phyloP scores from a whole-genome alignment of 2,797 vertebrate genomes.

The Carapus acus region DNA sequence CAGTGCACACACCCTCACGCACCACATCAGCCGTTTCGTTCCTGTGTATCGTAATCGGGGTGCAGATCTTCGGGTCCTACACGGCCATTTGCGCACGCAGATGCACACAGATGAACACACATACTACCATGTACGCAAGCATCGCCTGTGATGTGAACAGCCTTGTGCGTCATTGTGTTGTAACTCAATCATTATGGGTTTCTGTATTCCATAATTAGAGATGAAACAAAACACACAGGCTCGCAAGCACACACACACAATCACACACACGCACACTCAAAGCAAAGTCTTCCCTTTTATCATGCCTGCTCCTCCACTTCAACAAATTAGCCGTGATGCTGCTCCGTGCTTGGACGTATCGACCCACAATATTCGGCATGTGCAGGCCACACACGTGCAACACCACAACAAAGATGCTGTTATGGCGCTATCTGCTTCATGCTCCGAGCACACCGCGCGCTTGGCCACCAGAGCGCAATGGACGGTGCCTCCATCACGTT shows the following conservation, averaged over 20 bases:
- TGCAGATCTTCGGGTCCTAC: constrained; percentile 15
- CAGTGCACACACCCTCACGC: constrained; percentile 45
- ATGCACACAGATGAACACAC: constrained; percentile 20
- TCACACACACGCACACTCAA: constrained; percentile 30
- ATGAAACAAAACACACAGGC: constrained; percentile 38
- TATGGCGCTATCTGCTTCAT: constrained; percentile 27
- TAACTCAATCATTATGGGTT: constrained; percentile 64
- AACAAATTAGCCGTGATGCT: constrained; percentile 41
- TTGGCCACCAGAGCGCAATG: constrained; percentile 41
- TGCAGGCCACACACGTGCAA: constrained; percentile 51
- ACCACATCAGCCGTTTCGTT: constrained; percentile 37
- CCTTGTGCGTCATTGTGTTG: constrained; percentile 50
- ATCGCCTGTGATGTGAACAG: constrained; percentile 45
- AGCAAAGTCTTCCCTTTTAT: constrained; percentile 30
- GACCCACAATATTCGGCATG: constrained; percentile 42
- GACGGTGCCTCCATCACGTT: constrained; percentile 25
- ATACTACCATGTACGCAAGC: constrained; percentile 18
- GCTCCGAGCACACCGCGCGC: constrained; percentile 25
- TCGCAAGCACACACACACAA: constrained; percentile 16
- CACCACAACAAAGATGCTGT: constrained; percentile 44
- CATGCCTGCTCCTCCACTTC: constrained; percentile 42
- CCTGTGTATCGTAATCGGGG: constrained; percentile 10
- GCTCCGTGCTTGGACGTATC: constrained; percentile 1
- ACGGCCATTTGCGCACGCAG: constrained; percentile 9
- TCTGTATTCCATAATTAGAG: constrained; percentile 63